Conservation (phyloP, 2,797 vertebrate genomes). For the Crenichthys baileyi region DNA sequence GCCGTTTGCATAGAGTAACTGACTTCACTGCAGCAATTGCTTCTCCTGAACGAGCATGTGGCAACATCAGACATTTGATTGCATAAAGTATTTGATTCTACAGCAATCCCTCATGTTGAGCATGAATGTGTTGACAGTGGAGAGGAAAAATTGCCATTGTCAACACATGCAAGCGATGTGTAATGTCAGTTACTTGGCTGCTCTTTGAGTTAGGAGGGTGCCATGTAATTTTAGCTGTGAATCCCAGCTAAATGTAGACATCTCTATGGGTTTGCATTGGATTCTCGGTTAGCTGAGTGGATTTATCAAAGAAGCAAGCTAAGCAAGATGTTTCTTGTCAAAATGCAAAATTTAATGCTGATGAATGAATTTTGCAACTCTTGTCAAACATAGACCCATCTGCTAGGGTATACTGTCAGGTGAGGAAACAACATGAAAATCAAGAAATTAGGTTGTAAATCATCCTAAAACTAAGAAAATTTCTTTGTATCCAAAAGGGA, state of each 20-base stretch:
- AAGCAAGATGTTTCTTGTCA: not conserved
- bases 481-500: not conserved
- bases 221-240: not conserved
- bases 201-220: not conserved
- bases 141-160: not conserved
- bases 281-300: not conserved
- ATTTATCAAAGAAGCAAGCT: not conserved
- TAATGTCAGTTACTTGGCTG: not conserved
- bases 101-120: not conserved
- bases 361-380: not conserved
- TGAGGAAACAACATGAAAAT: not conserved
- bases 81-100: no score
- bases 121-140: not conserved
- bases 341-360: not conserved
- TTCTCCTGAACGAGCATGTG: no score
- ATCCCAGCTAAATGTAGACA: not conserved
- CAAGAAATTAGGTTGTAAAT: not conserved
- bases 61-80: not conserved
- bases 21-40: no score
- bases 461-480: not conserved
- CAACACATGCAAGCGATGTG: not conserved
- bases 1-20: no score
- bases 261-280: not conserved
- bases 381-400: not conserved
- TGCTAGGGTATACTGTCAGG: not conserved